Evolutionary conservation across 2,888 invertebrate genomes (phyloP), one percentile per base, ranked within the genome.

Genomic region (Epinotia demarniana): DNA sequence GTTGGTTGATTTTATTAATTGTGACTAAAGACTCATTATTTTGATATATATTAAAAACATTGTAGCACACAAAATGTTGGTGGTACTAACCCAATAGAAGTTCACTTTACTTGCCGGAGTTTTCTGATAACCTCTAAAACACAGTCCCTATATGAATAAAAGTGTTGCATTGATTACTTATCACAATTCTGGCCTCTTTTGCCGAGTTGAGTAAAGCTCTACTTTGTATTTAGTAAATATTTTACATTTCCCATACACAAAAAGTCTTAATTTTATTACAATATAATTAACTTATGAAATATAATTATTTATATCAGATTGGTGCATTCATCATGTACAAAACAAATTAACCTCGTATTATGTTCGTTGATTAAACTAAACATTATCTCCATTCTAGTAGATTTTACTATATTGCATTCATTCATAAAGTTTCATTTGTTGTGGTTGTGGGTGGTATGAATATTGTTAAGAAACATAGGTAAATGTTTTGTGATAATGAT

Each of bases 101-200:
- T 58, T 27, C 8, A 46, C 64, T 58, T 49, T 18, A 19, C 27
- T 60, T n/a, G 13, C n/a, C 19, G 16, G 53, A 39, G 19, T 11
- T 46, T 27, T 49, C 12, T 61, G 61, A 73, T 67, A 67, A 60
- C 66, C 72, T 66, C 12, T 46, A 53, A 46, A 3, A 16, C 13
- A 33, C 9, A 53, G 33, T 57, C 18, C 1, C 8, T 12, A 46
- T 33, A 46, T 27, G 58, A 66, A 58, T 2, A 46, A 8, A 46
- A 66, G 6, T 39, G 11, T n/a, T 39, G 11, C 12, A 53, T 60
- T 39, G 58, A 73, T 33, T 0, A 64, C 19, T 27, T 66, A n/a
- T n/a, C 12, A 23, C 27, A 11, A 27, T 60, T 61, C 16, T 61
- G 8, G 33, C 61, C 33, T 27, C 27, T 27, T 1, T 33, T 61